phyloP scores from a whole-genome alignment of 1,140 invertebrate species.

The Zeugodacus cucurbitae region DNA sequence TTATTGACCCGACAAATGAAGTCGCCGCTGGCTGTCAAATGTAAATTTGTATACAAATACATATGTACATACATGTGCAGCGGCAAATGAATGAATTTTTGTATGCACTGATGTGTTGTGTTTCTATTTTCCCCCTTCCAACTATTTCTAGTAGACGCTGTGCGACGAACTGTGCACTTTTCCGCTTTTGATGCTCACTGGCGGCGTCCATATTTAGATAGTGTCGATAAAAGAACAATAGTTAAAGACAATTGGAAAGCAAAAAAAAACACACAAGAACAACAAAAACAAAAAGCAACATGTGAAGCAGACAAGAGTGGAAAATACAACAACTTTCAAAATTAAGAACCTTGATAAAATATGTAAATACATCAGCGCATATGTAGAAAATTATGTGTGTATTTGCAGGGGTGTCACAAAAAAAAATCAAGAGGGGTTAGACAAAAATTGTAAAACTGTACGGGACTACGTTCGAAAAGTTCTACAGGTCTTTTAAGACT shows the following conservation, averaged over 20 bases:
- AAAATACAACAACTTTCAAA: background rate
- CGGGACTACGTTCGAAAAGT: too few species aligned
- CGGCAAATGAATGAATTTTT: background rate
- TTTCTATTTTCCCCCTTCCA: slow-evolving; percentile 40
- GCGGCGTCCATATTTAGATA: background rate
- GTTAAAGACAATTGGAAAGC: background rate
- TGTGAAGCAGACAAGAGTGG: background rate
- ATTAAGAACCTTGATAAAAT: background rate
- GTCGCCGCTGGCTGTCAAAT: slow-evolving; percentile 49
- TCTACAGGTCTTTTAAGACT: too few species aligned
- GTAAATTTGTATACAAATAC: slow-evolving; percentile 40
- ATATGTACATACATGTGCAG: background rate
- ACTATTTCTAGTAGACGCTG: background rate
- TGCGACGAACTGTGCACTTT: slow-evolving; percentile 25
- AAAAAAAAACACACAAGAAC: background rate
- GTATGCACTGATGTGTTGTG: background rate
- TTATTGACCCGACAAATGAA: slow-evolving; percentile 51
- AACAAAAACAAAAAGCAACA: background rate
- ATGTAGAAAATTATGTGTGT: background rate
- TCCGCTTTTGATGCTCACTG: background rate
- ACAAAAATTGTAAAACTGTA: too few species aligned
- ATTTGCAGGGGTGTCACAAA: background rate
- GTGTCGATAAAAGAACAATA: background rate
- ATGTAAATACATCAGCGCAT: background rate
- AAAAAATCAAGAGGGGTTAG: background rate